Base-by-base conservation (phyloP, 2,888 invertebrate species). In the Mythimna loreyi region DNA sequence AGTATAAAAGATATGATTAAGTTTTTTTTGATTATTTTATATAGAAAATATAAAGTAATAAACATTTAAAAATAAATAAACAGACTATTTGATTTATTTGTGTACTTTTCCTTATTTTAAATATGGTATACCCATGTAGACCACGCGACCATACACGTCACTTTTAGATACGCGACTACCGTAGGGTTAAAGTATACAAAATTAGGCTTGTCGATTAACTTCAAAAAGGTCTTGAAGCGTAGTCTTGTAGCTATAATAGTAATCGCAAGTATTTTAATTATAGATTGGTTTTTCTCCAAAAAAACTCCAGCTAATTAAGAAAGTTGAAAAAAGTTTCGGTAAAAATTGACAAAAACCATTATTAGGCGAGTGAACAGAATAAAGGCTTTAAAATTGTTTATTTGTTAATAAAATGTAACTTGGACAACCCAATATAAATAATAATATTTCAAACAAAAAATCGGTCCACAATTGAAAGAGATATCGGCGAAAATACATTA, bases 191-290 rank as follows among this genome's bases (percentile, higher is more conserved):
- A 11, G 21, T 21, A 21, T 33, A 52, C 7, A 21, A 11, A 49
- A 28, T 21, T 45, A 28, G 19, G 3, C 58, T 43, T 57, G 43
- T 1, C 3, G 2, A 23, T 50, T 50, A 60, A 50, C 13, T 28
- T 50, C 19, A 8, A 43, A 40, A 52, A 63, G 33, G n/a, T 58
- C 40, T 68, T 64, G 28, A 52, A 33, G 56, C 60, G 8, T 23
- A 59, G 33, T 36, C 21, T 50, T 36, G 45, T 25, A 58, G 28
- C 36, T 61, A 28, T 36, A n/a, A 50, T n/a, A 23, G 28, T 69
- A 61, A 56, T 49, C 36, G 30, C 25, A 21, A 58, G 36, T 13
- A 23, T 28, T 58, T 47, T 59, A 45, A 47, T 23, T 45, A 25
- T 9, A 57, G 5, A 8, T 36, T 7, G 19, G 45, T 56, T 9